Base-by-base conservation (phyloP, 2,888 invertebrate genomes). In the Lochmaea crataegi region DNA sequence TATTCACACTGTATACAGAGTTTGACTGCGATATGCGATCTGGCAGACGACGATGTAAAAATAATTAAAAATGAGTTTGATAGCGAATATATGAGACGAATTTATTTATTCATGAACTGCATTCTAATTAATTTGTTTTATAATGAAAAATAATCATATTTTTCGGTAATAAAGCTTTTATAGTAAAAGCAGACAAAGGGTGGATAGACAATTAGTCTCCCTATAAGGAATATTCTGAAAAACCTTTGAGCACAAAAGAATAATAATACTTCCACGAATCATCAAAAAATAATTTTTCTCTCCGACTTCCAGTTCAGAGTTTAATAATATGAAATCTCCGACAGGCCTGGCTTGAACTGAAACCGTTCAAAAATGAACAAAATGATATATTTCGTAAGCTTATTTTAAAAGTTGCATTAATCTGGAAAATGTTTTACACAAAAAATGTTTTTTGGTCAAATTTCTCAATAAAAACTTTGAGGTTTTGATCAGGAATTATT, bases 241-340 rank as follows among this genome's bases (percentile, higher is more conserved):
- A 67, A 67, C 67, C 58, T 67, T 58, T 67, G 67, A 67, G 45
- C 32, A 67, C 67, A 67, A 67, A 67, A 67, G 67, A 58, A 58
- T 67, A 67, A 67, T 67, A 57, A 66, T 57, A 57, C 66, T 18
- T 41, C 56, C 32, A 26, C 65, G 56, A 67, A 45, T 45, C 51
- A 60, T 58, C 58, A 60, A 41, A 67, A 67, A 66, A 66, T 66
- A 57, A 67, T 58, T 51, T 22, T 67, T 32, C 32, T 67, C 45
- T 57, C 10, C 12, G 45, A 48, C 45, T 67, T 60, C n/a, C n/a
- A 41, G n/a, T 60, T 32, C n/a, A n/a, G 41, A 22, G 57, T 45
- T 67, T 58, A 67, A 58, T 58, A 67, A 58, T 67, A 67, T 58
- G 67, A 67, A 58, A 45, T 67, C 58, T 42, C 26, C 32, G 16